Conservation (phyloP, 2,113 vertebrate species). For the Heliornis fulica region DNA sequence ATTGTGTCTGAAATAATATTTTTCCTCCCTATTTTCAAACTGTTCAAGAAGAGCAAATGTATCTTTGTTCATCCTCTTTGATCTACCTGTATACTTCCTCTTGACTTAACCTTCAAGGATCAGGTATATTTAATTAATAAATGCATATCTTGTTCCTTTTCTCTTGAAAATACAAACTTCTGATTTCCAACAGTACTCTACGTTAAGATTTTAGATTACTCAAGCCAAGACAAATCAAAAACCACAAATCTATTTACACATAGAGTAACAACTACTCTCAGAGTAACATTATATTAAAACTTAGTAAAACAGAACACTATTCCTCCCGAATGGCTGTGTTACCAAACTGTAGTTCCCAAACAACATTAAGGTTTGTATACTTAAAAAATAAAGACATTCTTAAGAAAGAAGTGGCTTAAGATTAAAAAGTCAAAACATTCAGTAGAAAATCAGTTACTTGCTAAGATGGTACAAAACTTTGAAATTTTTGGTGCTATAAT, state of each 20-base stretch:
- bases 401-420: neutral
- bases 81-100: neutral
- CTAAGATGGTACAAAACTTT: neutral
- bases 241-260: neutral
- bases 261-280: neutral
- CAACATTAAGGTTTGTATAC: neutral
- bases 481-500: neutral
- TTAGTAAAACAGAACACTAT: neutral
- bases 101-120: neutral
- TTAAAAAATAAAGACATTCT: neutral
- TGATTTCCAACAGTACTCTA: neutral
- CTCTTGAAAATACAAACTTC: neutral
- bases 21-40: neutral
- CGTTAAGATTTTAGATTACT: neutral
- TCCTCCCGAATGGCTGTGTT: neutral
- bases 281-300: neutral
- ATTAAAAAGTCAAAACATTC: neutral
- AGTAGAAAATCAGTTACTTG: neutral
- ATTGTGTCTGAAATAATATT: neutral
- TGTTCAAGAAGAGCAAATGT: neutral
- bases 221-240: neutral
- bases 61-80: neutral
- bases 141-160: neutral
- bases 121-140: neutral
- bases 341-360: neutral